Conservation (phyloP, 2,113 vertebrate species). For the Nansenia antarctica region DNA sequence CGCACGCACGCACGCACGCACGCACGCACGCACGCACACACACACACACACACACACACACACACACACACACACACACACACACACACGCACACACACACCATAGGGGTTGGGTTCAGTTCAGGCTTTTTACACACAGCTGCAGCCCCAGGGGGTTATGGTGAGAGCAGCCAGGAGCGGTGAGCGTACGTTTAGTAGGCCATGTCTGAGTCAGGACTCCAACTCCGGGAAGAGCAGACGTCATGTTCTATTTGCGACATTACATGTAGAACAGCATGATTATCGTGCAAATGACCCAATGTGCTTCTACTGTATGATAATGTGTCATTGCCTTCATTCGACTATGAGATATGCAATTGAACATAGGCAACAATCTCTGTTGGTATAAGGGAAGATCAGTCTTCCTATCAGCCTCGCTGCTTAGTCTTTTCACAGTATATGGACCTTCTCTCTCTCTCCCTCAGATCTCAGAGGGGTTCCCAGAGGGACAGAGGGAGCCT, state of each 20-base stretch:
- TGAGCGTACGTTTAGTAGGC: background rate
- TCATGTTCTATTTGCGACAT: conserved; percentile 22
- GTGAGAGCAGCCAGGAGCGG: background rate
- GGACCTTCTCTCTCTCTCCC: conserved; percentile 16
- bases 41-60: background rate
- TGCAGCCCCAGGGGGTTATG: background rate
- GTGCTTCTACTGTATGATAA: background rate
- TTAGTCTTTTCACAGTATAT: no score
- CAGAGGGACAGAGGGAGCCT: conserved; percentile 8
- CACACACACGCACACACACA: background rate
- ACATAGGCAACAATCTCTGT: background rate
- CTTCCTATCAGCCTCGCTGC: no score
- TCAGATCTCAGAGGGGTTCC: conserved; percentile 54
- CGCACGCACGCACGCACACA: background rate
- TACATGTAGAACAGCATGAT: background rate
- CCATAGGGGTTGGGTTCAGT: background rate
- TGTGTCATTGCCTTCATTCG: background rate
- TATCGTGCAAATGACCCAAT: background rate
- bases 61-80: conserved; percentile 3
- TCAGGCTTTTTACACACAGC: no score
- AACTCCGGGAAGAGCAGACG: conserved; percentile 1
- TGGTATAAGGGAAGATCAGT: background rate
- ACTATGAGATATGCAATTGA: background rate
- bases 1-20: conserved; percentile 2
- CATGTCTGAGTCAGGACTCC: conserved; percentile 38